Base-by-base conservation (phyloP, 2,797 vertebrate genomes). In the Gallinago solitaria region DNA sequence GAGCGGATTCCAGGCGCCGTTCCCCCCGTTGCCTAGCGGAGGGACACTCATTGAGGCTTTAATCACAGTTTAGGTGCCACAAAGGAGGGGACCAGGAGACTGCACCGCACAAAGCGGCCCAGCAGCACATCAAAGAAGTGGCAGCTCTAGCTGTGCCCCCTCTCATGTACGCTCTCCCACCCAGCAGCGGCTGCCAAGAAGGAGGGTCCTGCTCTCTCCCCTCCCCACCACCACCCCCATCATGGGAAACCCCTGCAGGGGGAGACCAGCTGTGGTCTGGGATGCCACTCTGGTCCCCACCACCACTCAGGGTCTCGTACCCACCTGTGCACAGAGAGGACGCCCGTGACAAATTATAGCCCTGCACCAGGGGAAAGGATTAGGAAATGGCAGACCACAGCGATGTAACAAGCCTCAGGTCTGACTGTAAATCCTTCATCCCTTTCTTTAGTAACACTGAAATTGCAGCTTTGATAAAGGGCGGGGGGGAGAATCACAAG, bases 1-100 rank as follows among this genome's bases (percentile, higher is more conserved):
- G 60, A 87, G 95, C 43, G 28, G 95, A 98, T 98, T 98, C 98
- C 98, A 97, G 89, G 90, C 95, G 69, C 98, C 85, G 96, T 93
- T 95, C 69, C 94, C 94, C 70, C 75, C 24, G 98, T 98, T 98
- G 98, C 98, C 97, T 96, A 96, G 98, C 69, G 93, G 95, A 96
- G 89, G 60, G 87, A 81, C 39, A n/a, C 97, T 96, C 96, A 92
- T 60, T 94, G 94, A 97, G 94, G 96, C 97, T 97, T 96, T 96
- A 91, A 97, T 91, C 83, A 68, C 78, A 77, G 83, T 74, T 93
- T 84, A 79, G 83, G 73, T 82, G 85, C 75, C 95, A 97, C 97
- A 97, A 93, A 92, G 80, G 61, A 95, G 79, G 47, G 85, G 59
- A 80, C 47, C 76, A 75, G 94, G 93, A 87, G 75, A 73, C 71